Conservation (phyloP, 2,888 invertebrate genomes). For the Cataglyphis albicans region DNA sequence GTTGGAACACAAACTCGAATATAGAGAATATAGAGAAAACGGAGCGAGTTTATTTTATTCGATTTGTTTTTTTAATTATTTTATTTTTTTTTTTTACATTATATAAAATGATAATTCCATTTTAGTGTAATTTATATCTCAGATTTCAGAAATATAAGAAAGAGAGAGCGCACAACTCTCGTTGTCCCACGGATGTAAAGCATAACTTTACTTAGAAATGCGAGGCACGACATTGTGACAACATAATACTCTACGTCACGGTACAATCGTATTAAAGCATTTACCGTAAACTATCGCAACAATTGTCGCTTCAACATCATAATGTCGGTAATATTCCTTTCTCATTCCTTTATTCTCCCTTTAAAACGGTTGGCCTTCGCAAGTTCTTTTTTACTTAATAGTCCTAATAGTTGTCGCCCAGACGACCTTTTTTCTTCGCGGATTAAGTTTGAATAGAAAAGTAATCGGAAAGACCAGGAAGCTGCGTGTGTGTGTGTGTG, state of each 20-base stretch:
- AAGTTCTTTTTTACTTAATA: constrained; percentile 24
- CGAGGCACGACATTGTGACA: constrained; percentile 59
- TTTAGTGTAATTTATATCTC: background rate
- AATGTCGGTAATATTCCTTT: constrained; percentile 52
- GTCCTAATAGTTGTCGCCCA: background rate
- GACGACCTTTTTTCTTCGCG: constrained; percentile 1
- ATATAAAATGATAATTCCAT: background rate
- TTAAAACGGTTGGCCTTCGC: constrained; percentile 24
- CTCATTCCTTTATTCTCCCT: constrained; percentile 49
- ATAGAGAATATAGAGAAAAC: background rate
- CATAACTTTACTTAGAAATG: constrained; percentile 46
- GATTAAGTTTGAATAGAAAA: constrained; percentile 14
- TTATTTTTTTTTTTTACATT: background rate
- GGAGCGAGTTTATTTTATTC: background rate
- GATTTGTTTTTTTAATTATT: background rate
- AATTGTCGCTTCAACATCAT: constrained; percentile 52
- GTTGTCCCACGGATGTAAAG: constrained; percentile 55
- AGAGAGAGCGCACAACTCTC: background rate
- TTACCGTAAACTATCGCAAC: constrained; percentile 57
- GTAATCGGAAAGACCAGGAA: background rate
- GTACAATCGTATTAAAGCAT: constrained; percentile 62
- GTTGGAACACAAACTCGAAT: background rate
- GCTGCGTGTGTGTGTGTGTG: background rate
- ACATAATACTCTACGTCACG: constrained; percentile 66
- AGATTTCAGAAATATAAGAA: background rate